phyloP scores from a whole-genome alignment of 2,797 vertebrate species.

The Gephyroberyx darwinii region DNA sequence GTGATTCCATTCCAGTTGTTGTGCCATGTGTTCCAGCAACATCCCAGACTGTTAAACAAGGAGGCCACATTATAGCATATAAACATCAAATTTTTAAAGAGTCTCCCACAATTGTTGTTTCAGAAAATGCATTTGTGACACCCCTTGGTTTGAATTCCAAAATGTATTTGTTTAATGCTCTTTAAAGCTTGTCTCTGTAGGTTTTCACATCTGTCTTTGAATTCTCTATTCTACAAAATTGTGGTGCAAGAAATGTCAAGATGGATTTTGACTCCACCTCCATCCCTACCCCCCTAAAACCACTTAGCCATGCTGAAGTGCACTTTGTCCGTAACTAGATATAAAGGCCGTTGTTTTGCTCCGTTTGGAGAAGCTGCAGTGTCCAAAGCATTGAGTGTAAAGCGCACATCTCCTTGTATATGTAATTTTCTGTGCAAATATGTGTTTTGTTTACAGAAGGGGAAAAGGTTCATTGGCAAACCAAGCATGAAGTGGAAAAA shows the following conservation, averaged over 20 bases:
- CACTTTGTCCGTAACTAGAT: constrained; percentile 77
- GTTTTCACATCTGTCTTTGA: constrained; percentile 77
- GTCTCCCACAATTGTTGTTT: constrained; percentile 64
- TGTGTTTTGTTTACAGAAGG: constrained; percentile 83
- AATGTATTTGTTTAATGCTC: constrained; percentile 84
- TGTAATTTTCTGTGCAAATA: constrained; percentile 83
- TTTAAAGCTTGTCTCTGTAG: constrained; percentile 82
- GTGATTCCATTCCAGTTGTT: constrained; percentile 66
- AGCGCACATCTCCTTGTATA: constrained; percentile 77
- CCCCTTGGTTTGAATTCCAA: constrained; percentile 77
- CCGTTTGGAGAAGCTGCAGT: constrained; percentile 70
- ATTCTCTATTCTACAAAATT: constrained; percentile 69
- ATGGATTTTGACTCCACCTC: constrained; percentile 76
- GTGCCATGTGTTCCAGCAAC: constrained; percentile 72
- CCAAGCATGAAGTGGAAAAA: constrained; percentile 87
- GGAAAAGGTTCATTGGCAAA: constrained; percentile 77
- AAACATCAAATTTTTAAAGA: constrained; percentile 76
- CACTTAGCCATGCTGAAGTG: constrained; percentile 80
- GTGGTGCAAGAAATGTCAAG: constrained; percentile 79
- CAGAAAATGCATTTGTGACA: constrained; percentile 70
- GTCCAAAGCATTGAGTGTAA: constrained; percentile 82
- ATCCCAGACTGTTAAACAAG: constrained; percentile 61
- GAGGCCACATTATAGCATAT: constrained; percentile 80
- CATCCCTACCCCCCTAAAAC: constrained; percentile 71
- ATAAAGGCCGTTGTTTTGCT: constrained; percentile 78